Conservation (phyloP, 1,140 invertebrate species). For the Spodoptera frugiperda region DNA sequence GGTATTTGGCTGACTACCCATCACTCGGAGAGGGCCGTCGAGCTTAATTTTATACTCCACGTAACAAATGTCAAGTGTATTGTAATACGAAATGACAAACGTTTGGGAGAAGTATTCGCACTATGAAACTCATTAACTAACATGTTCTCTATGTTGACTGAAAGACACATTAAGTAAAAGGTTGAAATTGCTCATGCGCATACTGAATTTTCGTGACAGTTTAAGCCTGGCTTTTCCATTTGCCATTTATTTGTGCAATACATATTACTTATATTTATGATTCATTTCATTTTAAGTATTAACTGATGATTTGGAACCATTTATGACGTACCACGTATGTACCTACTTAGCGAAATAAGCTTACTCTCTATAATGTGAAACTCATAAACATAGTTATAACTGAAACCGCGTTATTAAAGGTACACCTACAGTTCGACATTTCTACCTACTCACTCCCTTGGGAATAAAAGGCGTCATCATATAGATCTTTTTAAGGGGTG, state of each 20-base stretch:
- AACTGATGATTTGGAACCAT: too few species aligned
- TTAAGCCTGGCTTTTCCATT: neutral
- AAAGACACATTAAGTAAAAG: neutral
- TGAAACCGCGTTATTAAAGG: too few species aligned
- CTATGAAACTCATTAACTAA: constrained; percentile 31
- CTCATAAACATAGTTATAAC: too few species aligned
- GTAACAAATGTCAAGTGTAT: constrained; percentile 38
- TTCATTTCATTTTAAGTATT: too few species aligned
- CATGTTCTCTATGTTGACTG: neutral
- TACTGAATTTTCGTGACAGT: neutral
- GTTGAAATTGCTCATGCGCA: neutral
- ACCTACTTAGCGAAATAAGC: too few species aligned
- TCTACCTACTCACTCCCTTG: too few species aligned
- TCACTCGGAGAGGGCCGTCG: constrained; percentile 35
- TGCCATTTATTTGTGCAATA: neutral
- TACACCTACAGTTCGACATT: too few species aligned
- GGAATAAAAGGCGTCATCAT: too few species aligned
- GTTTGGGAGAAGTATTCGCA: constrained; percentile 19
- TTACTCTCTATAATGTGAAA: too few species aligned
- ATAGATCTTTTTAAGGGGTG: too few species aligned
- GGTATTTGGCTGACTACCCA: constrained; percentile 37
- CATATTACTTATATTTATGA: neutral
- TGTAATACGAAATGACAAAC: constrained; percentile 20
- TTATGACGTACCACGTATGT: too few species aligned
- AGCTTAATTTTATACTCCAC: constrained; percentile 35